Percentiles rank a stretch among this genome's conserved stretches.
Conservation (phyloP, 2,797 vertebrate genomes). For the Acipenser transmontanus region DNA sequence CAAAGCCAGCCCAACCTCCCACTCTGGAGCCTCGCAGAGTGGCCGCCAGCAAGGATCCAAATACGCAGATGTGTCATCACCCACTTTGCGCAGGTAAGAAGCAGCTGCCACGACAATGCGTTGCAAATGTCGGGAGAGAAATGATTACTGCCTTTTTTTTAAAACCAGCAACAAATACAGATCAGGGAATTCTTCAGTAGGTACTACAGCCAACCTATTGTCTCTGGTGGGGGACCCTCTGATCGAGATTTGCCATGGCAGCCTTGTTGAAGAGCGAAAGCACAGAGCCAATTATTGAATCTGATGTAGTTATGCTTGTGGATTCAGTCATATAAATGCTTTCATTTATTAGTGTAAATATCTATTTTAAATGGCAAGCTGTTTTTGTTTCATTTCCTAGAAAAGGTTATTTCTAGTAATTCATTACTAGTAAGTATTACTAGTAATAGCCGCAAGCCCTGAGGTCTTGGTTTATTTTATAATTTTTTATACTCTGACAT, state of each 20-base stretch:
- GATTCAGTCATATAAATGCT: constrained; percentile 7
- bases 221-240: too few species aligned
- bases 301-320: too few species aligned
- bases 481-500: constrained; percentile 18
- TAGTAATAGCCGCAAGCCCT: constrained; percentile 9
- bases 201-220: too few species aligned
- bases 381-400: constrained; percentile 9
- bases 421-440: constrained; percentile 10
- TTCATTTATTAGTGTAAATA: constrained; percentile 15
- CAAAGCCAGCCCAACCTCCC: constrained; percentile 64
- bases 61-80: constrained; percentile 85
- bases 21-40: constrained; percentile 60
- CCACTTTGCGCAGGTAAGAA: constrained; percentile 88
- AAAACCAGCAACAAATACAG: too few species aligned
- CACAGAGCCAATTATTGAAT: too few species aligned
- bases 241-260: too few species aligned
- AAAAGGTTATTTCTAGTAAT: constrained; percentile 14
- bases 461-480: constrained; percentile 3
- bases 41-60: constrained; percentile 75
- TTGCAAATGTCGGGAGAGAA: background rate
- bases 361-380: constrained; percentile 14
- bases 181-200: too few species aligned
- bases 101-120: constrained; percentile 7
- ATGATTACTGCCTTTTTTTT: background rate
- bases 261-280: too few species aligned